phyloP scores from a whole-genome alignment of 2,797 vertebrate species.

The Melanotaenia maccullochi region DNA sequence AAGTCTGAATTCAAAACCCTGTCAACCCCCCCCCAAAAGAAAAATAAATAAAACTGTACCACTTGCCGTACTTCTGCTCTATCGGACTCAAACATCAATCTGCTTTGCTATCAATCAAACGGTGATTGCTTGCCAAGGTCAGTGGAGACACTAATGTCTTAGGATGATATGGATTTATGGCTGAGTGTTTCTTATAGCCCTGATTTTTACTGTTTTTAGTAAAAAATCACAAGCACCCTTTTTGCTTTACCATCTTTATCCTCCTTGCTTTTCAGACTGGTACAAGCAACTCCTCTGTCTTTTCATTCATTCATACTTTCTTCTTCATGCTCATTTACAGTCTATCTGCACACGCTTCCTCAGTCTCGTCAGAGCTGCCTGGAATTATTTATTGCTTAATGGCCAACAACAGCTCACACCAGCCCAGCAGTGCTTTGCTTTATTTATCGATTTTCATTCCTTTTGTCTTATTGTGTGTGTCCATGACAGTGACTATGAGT shows the following conservation, averaged over 20 bases:
- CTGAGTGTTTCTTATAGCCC: slow-evolving; percentile 11
- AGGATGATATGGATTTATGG: slow-evolving; percentile 59
- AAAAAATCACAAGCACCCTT: neutral
- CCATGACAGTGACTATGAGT: slow-evolving; percentile 22
- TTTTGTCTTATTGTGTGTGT: slow-evolving; percentile 57
- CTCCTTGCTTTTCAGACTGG: slow-evolving; percentile 2
- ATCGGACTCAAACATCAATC: slow-evolving; percentile 62
- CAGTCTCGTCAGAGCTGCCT: slow-evolving; percentile 62
- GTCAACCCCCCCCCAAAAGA: neutral
- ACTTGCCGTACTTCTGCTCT: slow-evolving; percentile 28
- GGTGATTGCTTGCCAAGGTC: slow-evolving; percentile 51
- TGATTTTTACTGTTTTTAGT: slow-evolving; percentile 28
- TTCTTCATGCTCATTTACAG: slow-evolving; percentile 61
- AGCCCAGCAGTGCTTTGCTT: slow-evolving; percentile 64
- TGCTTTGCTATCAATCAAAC: slow-evolving; percentile 57
- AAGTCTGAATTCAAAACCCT: slow-evolving; percentile 15
- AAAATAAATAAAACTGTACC: no score
- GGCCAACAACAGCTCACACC: slow-evolving; percentile 69
- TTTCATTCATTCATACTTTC: slow-evolving; percentile 38
- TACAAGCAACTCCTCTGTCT: slow-evolving; percentile 11
- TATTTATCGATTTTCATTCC: slow-evolving; percentile 76
- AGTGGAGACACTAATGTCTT: slow-evolving; percentile 57
- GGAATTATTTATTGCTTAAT: slow-evolving; percentile 80
- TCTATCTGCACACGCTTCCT: slow-evolving; percentile 48
- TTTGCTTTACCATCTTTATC: slow-evolving; percentile 6